phyloP scores from a whole-genome alignment of 2,797 vertebrate species.

The Molossus molossus region DNA sequence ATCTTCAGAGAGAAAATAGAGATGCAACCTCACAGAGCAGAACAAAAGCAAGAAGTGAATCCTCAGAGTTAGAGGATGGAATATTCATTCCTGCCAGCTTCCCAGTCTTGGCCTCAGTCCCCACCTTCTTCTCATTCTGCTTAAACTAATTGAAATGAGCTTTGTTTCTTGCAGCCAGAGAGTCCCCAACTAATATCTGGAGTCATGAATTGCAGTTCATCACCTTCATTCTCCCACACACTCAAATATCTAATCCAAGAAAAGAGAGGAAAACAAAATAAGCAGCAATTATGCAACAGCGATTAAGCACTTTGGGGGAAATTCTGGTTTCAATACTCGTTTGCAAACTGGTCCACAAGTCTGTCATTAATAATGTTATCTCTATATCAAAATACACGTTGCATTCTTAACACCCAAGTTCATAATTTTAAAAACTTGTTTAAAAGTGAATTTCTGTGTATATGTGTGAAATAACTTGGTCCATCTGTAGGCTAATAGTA shows the following conservation, averaged over 20 bases:
- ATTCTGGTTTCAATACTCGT: background rate
- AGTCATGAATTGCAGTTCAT: background rate
- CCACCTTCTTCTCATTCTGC: background rate
- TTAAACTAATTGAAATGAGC: constrained; percentile 30
- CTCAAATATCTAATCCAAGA: background rate
- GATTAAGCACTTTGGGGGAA: background rate
- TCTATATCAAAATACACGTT: constrained; percentile 8
- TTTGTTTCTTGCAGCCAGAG: constrained; percentile 24
- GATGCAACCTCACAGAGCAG: background rate
- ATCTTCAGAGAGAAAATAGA: constrained; percentile 31
- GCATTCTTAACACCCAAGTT: background rate
- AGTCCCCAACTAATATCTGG: background rate
- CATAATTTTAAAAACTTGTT: constrained; percentile 5
- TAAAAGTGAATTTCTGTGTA: background rate
- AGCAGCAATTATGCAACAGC: background rate
- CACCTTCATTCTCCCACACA: background rate
- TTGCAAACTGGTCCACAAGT: background rate
- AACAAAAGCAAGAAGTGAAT: background rate
- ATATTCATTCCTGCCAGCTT: background rate
- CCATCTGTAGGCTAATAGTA: background rate
- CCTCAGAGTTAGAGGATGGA: background rate
- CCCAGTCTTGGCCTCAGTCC: background rate
- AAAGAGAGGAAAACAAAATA: constrained; percentile 4
- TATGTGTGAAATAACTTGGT: background rate
- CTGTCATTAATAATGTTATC: background rate